These are phyloP conservation scores for Myripristis murdjan DNA, from an alignment of 2,797 vertebrate species.

Conservation along the genomic window DNA sequence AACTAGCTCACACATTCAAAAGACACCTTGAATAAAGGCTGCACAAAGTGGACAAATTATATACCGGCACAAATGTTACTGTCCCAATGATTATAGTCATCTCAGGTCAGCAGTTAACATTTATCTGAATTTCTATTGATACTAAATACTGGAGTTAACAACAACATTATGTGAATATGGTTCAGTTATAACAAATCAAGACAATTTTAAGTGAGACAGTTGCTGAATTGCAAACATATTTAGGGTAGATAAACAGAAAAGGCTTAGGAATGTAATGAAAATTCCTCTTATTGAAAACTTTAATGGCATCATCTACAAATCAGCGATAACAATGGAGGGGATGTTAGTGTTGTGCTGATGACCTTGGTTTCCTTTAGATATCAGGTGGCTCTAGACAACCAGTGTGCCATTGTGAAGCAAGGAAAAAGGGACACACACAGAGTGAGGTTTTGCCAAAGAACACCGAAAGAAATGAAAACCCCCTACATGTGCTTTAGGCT, in stretches of 20 bases:
- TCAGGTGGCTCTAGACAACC: neutral
- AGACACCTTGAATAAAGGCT: conserved; percentile 12
- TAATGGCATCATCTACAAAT: neutral
- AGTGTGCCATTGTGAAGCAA: neutral
- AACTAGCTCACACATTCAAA: conserved; percentile 38
- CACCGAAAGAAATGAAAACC: conserved; percentile 25
- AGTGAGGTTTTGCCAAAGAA: conserved; percentile 31
- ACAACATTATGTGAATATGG: no score
- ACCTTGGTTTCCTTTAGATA: conserved; percentile 1
- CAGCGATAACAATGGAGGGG: neutral
- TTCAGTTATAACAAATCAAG: no score
- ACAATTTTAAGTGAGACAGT: neutral
- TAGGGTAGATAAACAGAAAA: neutral
- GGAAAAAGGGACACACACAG: neutral
- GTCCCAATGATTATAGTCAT: neutral
- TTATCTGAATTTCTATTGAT: neutral
- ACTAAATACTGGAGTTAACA: no score
- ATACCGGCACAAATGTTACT: neutral
- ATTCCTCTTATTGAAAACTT: neutral
- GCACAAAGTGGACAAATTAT: conserved; percentile 2
- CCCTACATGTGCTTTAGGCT: conserved; percentile 34
- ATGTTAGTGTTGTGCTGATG: neutral
- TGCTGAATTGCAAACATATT: neutral
- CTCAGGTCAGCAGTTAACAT: neutral
- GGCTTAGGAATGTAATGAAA: neutral